phyloP scores from a whole-genome alignment of 35 echinoderm and acorn worm genomes.

The Holothuria glaberrima region DNA sequence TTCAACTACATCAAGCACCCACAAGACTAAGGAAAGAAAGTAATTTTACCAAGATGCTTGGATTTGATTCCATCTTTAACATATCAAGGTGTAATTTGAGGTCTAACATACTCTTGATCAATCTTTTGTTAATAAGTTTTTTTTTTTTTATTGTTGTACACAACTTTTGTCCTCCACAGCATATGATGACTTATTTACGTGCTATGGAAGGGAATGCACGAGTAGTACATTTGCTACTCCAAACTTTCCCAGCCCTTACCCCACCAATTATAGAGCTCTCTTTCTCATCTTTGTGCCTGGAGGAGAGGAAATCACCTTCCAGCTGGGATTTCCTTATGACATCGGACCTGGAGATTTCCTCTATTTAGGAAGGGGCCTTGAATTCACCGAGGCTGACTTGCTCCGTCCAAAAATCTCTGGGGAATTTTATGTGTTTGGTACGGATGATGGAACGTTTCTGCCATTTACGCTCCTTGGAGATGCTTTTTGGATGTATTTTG shows the following conservation, averaged over 20 bases:
- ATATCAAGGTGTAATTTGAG: not conserved
- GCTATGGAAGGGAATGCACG: slow-evolving; percentile 46
- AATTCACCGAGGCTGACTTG: slow-evolving; percentile 10
- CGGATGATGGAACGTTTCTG: slow-evolving; percentile 1
- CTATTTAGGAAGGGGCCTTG: slow-evolving; percentile 12
- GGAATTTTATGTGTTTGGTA: slow-evolving; percentile 26
- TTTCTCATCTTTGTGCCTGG: slow-evolving; percentile 51
- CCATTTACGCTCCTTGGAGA: slow-evolving; percentile 26
- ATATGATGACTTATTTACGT: slow-evolving; percentile 12
- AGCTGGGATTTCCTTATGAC: slow-evolving; percentile 38
- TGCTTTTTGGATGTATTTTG: slow-evolving; percentile 58
- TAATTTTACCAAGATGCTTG: no score
- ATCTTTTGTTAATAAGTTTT: not conserved
- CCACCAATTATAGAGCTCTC: slow-evolving; percentile 38
- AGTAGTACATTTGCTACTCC: slow-evolving; percentile 25
- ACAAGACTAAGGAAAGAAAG: no score
- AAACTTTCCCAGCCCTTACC: slow-evolving; percentile 5
- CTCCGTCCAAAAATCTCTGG: slow-evolving; percentile 27
- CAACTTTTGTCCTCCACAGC: not conserved
- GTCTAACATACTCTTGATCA: not conserved
- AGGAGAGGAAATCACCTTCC: slow-evolving; percentile 38
- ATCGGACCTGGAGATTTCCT: slow-evolving; percentile 45
- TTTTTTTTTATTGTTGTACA: not conserved
- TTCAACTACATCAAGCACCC: no score
- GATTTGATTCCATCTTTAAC: no score